Percentiles rank a stretch among this genome's conserved stretches.
Conservation (phyloP, 53 echinoderm and acorn worm species). For the Arbacia lixula region DNA sequence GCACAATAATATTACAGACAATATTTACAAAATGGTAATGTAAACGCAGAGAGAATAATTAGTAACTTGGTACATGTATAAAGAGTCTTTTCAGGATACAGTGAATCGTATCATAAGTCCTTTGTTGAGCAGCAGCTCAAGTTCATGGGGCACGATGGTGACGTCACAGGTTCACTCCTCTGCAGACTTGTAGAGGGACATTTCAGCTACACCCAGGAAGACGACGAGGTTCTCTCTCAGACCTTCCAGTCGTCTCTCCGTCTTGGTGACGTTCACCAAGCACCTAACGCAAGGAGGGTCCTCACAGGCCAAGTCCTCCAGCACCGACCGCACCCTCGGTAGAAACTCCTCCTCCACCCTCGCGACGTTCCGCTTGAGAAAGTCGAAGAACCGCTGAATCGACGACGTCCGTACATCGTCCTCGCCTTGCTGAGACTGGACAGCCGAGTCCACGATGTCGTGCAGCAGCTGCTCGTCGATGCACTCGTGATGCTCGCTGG, state of each 20-base stretch:
- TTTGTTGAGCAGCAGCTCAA: neutral
- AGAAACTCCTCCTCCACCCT: conserved; percentile 7
- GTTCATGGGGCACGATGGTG: neutral
- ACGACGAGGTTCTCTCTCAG: neutral
- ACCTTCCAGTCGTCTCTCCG: neutral
- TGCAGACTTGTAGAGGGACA: neutral
- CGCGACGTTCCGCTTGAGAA: neutral
- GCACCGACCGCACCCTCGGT: neutral
- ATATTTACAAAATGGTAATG: conserved; percentile 1
- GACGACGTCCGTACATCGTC: neutral
- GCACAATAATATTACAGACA: too few species aligned
- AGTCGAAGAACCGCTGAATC: conserved; percentile 6
- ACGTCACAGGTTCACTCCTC: conserved; percentile 37
- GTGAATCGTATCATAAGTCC: too few species aligned
- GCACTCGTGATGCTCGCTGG: conserved; percentile 12
- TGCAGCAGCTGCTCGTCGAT: conserved; percentile 34
- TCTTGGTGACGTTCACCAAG: neutral
- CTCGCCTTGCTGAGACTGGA: neutral
- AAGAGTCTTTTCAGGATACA: neutral
- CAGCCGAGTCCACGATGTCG: conserved; percentile 1
- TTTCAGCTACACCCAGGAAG: conserved; percentile 16
- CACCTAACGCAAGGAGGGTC: neutral
- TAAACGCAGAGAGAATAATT: neutral
- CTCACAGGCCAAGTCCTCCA: neutral
- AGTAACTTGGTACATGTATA: neutral